phyloP scores from a whole-genome alignment of 2,888 invertebrate genomes.

The Panorpa germanica region DNA sequence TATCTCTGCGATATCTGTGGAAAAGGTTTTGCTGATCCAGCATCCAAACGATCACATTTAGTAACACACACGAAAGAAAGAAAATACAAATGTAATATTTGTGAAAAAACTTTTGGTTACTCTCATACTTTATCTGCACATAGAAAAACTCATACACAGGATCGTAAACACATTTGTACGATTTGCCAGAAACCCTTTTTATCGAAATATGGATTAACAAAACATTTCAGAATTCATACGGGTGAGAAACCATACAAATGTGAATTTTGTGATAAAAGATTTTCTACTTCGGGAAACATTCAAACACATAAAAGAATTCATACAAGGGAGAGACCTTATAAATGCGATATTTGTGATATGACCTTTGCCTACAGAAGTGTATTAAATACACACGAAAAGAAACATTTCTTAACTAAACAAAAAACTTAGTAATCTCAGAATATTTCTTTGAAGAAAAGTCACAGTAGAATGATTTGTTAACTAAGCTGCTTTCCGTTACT shows the following conservation, averaged over 20 bases:
- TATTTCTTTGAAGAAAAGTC: too few species aligned
- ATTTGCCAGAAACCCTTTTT: constrained; percentile 6
- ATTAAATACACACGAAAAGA: too few species aligned
- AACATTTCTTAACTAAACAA: too few species aligned
- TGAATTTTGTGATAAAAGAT: constrained; percentile 9
- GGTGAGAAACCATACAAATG: constrained; percentile 11
- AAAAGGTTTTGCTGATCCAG: constrained; percentile 11
- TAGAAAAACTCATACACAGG: constrained; percentile 2
- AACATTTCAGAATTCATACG: constrained; percentile 10
- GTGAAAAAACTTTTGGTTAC: constrained; percentile 11
- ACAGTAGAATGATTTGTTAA: too few species aligned
- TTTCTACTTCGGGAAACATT: constrained; percentile 11
- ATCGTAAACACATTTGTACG: constrained; percentile 2
- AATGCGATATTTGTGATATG: constrained; percentile 9
- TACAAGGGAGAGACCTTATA: constrained; percentile 10
- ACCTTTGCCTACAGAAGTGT: constrained; percentile 9
- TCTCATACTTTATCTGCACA: constrained; percentile 10
- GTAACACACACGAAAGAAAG: constrained; percentile 11
- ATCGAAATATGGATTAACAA: background rate
- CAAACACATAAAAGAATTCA: constrained; percentile 10
- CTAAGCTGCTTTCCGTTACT: too few species aligned
- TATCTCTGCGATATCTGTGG: constrained; percentile 11
- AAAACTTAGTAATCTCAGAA: too few species aligned
- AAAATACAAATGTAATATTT: constrained; percentile 11
- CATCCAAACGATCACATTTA: constrained; percentile 11